These are phyloP conservation scores for Eilema caniola DNA, from an alignment of 2,888 invertebrate genomes.

Conservation along the genomic window DNA sequence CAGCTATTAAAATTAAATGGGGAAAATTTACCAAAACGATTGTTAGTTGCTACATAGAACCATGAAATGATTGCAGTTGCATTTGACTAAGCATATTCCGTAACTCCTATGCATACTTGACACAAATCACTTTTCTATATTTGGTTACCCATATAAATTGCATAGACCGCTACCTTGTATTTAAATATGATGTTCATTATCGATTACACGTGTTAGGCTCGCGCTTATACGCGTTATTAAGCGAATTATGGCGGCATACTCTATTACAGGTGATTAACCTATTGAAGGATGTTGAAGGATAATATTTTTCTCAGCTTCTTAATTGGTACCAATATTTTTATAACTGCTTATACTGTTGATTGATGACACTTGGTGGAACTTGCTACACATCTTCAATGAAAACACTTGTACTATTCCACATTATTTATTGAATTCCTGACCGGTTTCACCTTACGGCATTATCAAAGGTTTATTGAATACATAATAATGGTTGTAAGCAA, in stretches of 20 bases:
- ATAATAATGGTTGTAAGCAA: too few species aligned
- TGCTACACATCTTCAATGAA: too few species aligned
- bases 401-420: too few species aligned
- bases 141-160: slow-evolving; percentile 15
- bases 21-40: slow-evolving; percentile 5
- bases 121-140: slow-evolving; percentile 25
- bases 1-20: slow-evolving; percentile 1
- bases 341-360: not conserved
- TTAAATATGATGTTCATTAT: slow-evolving; percentile 43
- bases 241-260: slow-evolving; percentile 27
- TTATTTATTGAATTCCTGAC: too few species aligned
- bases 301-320: not conserved
- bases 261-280: slow-evolving; percentile 12
- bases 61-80: slow-evolving; percentile 17
- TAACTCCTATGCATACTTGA: slow-evolving; percentile 22
- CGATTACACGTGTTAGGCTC: slow-evolving; percentile 46
- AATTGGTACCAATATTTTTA: not conserved
- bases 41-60: slow-evolving; percentile 9
- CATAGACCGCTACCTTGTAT: slow-evolving; percentile 36
- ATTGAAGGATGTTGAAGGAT: slow-evolving; percentile 6
- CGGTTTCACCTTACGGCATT: too few species aligned
- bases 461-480: too few species aligned
- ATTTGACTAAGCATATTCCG: slow-evolving; percentile 18
- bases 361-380: too few species aligned
- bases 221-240: slow-evolving; percentile 46